These are phyloP conservation scores for Romanogobio albipinnatus DNA, from an alignment of 2,113 vertebrate species.

Conservation along the genomic window DNA sequence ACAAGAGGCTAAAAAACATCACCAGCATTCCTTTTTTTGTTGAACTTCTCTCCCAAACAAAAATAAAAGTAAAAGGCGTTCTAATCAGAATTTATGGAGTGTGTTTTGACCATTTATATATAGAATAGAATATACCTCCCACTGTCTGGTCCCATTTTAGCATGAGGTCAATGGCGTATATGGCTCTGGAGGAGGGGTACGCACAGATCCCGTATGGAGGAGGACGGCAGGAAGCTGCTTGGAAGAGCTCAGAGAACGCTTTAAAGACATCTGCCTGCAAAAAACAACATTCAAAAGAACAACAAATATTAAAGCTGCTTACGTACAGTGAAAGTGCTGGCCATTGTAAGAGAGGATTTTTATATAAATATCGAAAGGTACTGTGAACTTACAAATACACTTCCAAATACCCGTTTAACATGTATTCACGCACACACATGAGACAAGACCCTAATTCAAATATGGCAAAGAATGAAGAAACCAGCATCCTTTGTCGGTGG, in stretches of 20 bases:
- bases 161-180: slow-evolving; percentile 95
- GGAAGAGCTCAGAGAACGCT: slow-evolving; percentile 85
- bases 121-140: slow-evolving; percentile 74
- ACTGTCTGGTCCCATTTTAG: slow-evolving; percentile 85
- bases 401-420: no score
- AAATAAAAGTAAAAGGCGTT: not conserved
- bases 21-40: not conserved
- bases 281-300: not conserved
- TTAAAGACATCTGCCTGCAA: slow-evolving; percentile 82
- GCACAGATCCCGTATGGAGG: slow-evolving; percentile 86
- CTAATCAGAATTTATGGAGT: not conserved
- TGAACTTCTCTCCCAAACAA: not conserved
- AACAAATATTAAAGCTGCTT: not conserved
- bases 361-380: no score
- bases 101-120: not conserved
- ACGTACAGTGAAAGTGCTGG: no score
- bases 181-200: slow-evolving; percentile 87
- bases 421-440: no score
- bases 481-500: no score
- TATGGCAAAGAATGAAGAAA: no score
- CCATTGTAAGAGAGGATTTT: no score
- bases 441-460: no score
- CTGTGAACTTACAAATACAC: no score
- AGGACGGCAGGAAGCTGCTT: slow-evolving; percentile 80
- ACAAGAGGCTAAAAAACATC: not conserved